These are phyloP conservation scores for Tetraneura akinire DNA, from an alignment of 1,140 invertebrate species.

Conservation along the genomic window DNA sequence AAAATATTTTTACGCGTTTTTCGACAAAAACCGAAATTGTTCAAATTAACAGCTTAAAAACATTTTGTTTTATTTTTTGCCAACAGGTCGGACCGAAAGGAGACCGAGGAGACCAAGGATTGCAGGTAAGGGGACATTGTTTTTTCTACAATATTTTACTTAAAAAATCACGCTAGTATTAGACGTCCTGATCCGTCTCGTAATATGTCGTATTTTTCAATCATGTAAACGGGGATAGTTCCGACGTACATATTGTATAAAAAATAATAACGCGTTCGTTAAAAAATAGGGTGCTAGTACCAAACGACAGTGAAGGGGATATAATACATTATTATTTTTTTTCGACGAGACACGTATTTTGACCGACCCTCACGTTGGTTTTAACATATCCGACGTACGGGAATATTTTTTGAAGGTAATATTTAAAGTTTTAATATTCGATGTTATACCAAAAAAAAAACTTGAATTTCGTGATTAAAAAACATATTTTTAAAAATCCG, in stretches of 20 bases:
- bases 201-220: neutral
- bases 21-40: no score
- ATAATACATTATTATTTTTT: no score
- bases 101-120: conserved; percentile 43
- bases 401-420: neutral
- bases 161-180: no score
- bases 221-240: neutral
- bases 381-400: neutral
- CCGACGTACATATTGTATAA: neutral
- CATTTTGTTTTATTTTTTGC: conserved; percentile 24
- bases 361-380: neutral
- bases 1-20: no score
- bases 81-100: conserved; percentile 36
- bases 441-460: no score
- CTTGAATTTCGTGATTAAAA: no score
- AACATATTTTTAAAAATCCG: no score
- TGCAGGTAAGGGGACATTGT: conserved; percentile 1
- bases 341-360: neutral
- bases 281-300: neutral
- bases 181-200: no score
- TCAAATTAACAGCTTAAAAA: neutral
- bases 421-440: no score
- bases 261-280: neutral
- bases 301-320: neutral
- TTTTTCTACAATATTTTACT: neutral